A percentile compares a stretch with the other conserved stretches of the same genome.
phyloP scores from a whole-genome alignment of 2,113 vertebrate genomes.

The Neogobius melanostomus region DNA sequence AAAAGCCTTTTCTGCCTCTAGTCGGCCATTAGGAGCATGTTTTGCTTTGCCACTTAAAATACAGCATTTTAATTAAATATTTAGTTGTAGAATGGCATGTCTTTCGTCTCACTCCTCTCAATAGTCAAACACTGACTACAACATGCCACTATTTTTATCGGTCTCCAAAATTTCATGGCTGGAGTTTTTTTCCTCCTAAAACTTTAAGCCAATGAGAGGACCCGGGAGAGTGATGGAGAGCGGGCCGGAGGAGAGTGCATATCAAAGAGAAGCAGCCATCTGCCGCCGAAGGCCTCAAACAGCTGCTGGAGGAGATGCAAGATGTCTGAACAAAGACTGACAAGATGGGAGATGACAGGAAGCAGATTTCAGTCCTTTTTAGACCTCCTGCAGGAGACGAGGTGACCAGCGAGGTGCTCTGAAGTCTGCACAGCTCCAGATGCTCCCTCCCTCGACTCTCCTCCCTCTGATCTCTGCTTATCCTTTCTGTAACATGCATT shows the following conservation, averaged over 20 bases:
- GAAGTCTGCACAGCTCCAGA: constrained; percentile 88
- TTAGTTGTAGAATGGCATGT: too few species aligned
- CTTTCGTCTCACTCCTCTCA: too few species aligned
- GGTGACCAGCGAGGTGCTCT: constrained; percentile 78
- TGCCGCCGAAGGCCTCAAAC: constrained; percentile 84
- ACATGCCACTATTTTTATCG: background rate
- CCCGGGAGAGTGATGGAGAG: constrained; percentile 25
- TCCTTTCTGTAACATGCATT: background rate
- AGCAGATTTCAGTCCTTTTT: constrained; percentile 89
- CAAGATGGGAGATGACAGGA: constrained; percentile 97
- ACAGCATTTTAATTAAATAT: too few species aligned
- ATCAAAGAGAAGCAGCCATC: constrained; percentile 90
- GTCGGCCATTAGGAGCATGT: too few species aligned
- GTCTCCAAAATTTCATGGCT: constrained; percentile 4
- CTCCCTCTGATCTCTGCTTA: constrained; percentile 1
- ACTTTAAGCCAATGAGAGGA: constrained; percentile 46
- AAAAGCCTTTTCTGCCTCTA: too few species aligned
- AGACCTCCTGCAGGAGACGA: constrained; percentile 67
- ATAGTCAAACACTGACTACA: too few species aligned
- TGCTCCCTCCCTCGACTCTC: constrained; percentile 80
- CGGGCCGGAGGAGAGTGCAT: constrained; percentile 56
- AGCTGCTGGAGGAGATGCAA: constrained; percentile 90
- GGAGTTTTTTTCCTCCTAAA: constrained; percentile 30
- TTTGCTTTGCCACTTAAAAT: too few species aligned
- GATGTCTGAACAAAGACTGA: constrained; percentile 91